A percentile compares a stretch with the other conserved stretches of the same genome.
These are phyloP conservation scores for Polietes domitor DNA, from an alignment of 2,888 invertebrate genomes.

Conservation along the genomic window DNA sequence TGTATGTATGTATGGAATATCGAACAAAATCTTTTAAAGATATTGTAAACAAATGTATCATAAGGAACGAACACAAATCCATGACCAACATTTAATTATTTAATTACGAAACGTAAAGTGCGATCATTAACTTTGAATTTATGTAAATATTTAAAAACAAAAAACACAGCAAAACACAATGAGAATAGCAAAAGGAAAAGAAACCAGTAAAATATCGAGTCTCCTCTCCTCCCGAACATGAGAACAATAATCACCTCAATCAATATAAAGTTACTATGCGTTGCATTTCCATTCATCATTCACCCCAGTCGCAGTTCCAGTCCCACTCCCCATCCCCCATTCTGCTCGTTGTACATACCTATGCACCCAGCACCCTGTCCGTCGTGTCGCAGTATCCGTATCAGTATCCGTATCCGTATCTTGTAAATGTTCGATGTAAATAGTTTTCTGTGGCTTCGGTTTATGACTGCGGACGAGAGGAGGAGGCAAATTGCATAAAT, in stretches of 20 bases:
- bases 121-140: conserved; percentile 34
- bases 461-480: conserved; percentile 23
- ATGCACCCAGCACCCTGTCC: background rate
- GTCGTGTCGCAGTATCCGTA: conserved; percentile 14
- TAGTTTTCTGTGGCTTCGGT: conserved; percentile 4
- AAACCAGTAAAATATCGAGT: background rate
- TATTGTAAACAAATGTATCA: conserved; percentile 62
- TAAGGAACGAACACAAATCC: conserved; percentile 35
- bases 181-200: background rate
- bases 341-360: conserved; percentile 43
- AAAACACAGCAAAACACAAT: background rate
- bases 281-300: background rate
- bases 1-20: background rate
- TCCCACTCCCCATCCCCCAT: background rate
- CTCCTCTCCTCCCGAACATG: conserved; percentile 1
- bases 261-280: background rate
- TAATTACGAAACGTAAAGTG: conserved; percentile 26
- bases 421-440: conserved; percentile 37
- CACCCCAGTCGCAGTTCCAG: background rate
- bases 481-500: background rate
- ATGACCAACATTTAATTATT: conserved; percentile 56
- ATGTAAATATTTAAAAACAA: conserved; percentile 28
- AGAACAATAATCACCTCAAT: conserved; percentile 23
- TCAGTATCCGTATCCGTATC: background rate
- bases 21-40: conserved; percentile 52